phyloP scores from a whole-genome alignment of 2,113 vertebrate genomes.

The Ageneiosus marmoratus region DNA sequence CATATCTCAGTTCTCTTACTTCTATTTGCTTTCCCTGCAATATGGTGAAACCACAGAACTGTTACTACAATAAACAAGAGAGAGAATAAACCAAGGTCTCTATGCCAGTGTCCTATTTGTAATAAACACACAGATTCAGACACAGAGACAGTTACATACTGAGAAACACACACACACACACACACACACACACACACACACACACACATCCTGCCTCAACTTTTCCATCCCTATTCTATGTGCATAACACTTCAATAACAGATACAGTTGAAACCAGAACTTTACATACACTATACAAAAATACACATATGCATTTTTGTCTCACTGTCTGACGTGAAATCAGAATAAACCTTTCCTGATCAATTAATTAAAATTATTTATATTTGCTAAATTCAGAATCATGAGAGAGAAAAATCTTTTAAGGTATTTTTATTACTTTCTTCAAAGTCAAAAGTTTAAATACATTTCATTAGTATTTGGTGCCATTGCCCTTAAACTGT shows the following conservation, averaged over 20 bases:
- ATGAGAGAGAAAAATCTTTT: too few species aligned
- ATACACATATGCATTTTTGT: too few species aligned
- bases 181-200: neutral
- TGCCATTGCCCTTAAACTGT: too few species aligned
- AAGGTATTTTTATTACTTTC: too few species aligned
- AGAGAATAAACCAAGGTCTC: slow-evolving; percentile 62
- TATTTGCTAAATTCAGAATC: too few species aligned
- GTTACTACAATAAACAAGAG: slow-evolving; percentile 62
- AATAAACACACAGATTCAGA: slow-evolving; percentile 34
- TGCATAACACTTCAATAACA: slow-evolving; percentile 14
- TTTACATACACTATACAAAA: too few species aligned
- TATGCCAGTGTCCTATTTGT: slow-evolving; percentile 57
- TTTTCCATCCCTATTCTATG: slow-evolving; percentile 54
- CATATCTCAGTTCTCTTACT: neutral
- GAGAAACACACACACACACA: slow-evolving; percentile 19
- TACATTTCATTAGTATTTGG: too few species aligned
- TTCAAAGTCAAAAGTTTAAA: too few species aligned
- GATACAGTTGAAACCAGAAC: too few species aligned
- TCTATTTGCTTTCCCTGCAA: slow-evolving; percentile 28
- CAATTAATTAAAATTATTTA: too few species aligned
- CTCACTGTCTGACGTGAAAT: too few species aligned
- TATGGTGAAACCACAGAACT: slow-evolving; percentile 34
- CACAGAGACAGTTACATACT: slow-evolving; percentile 9
- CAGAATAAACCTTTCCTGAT: too few species aligned
- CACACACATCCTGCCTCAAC: slow-evolving; percentile 25